These are phyloP conservation scores for Oreocharis arfaki DNA, from an alignment of 2,113 vertebrate genomes.

Conservation along the genomic window DNA sequence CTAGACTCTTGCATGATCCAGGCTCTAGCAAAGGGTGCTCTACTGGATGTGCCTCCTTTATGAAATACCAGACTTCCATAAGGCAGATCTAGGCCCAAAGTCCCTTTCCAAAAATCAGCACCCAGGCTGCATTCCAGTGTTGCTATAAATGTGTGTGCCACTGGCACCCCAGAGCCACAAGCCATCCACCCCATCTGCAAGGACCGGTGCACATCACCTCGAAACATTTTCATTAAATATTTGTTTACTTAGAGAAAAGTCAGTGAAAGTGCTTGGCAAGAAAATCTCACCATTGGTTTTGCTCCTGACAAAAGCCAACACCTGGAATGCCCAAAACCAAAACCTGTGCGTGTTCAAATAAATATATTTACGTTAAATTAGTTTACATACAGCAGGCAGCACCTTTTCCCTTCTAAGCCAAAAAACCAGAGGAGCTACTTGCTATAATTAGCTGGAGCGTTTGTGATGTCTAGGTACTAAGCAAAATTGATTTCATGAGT, in stretches of 20 bases:
- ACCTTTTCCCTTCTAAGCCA: conserved; percentile 4
- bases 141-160: conserved; percentile 16
- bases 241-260: neutral
- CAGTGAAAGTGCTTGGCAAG: neutral
- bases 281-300: neutral
- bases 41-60: neutral
- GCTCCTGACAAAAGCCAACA: neutral
- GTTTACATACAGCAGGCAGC: neutral
- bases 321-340: neutral
- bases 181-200: neutral
- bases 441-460: conserved; percentile 7
- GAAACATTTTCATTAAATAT: neutral
- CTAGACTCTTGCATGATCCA: no score
- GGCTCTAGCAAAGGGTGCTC: neutral
- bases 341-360: neutral
- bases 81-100: neutral
- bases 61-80: neutral
- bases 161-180: neutral
- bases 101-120: neutral
- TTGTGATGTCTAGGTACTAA: neutral
- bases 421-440: neutral
- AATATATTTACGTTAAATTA: neutral
- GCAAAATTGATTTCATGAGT: neutral
- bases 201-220: neutral
- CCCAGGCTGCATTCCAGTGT: conserved; percentile 34